phyloP scores from a whole-genome alignment of 2,113 vertebrate genomes.

The Peromyscus leucopus region DNA sequence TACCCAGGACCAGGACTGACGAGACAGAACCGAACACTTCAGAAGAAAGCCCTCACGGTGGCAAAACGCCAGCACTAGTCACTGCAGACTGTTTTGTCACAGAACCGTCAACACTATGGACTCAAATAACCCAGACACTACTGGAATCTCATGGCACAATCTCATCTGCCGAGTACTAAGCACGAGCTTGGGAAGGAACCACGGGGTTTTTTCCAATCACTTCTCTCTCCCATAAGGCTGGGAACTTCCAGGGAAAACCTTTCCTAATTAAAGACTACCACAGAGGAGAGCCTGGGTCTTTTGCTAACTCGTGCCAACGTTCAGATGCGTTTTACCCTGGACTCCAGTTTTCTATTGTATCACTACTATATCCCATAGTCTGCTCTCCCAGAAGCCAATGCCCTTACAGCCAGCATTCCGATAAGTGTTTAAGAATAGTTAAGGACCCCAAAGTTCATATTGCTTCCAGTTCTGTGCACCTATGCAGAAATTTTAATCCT shows the following conservation, averaged over 20 bases:
- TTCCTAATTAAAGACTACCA: not conserved
- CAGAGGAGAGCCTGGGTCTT: not conserved
- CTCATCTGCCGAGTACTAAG: constrained; percentile 25
- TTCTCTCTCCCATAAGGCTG: not conserved
- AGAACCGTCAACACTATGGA: constrained; percentile 41
- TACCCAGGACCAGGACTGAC: not conserved
- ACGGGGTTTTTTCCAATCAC: not conserved
- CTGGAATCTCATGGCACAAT: not conserved
- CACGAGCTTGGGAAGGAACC: constrained; percentile 6
- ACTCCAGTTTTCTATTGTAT: not conserved
- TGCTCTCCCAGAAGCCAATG: not conserved
- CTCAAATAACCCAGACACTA: constrained; percentile 52
- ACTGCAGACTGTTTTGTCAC: constrained; percentile 46
- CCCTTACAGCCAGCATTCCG: not conserved
- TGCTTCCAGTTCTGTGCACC: not conserved
- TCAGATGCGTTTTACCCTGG: not conserved
- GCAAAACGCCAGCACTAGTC: not conserved
- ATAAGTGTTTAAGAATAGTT: not conserved
- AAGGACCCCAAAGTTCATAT: constrained; percentile 17
- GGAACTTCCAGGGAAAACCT: not conserved
- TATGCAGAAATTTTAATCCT: not conserved
- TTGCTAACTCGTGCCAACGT: not conserved
- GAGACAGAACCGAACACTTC: not conserved
- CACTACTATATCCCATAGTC: not conserved
- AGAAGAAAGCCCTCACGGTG: not conserved